Evolutionary conservation across 2,113 vertebrate genomes (phyloP), one percentile per base, ranked within the genome.

Genomic region (Bujurquina vittata): DNA sequence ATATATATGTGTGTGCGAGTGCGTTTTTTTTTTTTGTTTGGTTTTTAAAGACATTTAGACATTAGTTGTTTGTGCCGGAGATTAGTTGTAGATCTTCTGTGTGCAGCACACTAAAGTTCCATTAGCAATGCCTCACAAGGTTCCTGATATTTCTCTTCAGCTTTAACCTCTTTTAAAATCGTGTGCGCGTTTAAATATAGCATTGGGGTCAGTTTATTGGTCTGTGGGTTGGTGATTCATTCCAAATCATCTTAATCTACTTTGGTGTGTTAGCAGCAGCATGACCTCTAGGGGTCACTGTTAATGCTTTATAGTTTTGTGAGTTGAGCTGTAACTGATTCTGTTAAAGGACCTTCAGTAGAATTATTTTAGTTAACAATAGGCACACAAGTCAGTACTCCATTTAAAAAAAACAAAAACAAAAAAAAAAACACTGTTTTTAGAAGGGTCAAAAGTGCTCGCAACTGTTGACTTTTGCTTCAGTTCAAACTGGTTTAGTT

Each of bases 401-500:
- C 5, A 55, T 17, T 33, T 37, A 37, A 37, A 37, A 6, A 60
- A 65, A 43, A 49, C 4, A n/a, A n/a, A n/a, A n/a, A n/a, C n/a
- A n/a, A n/a, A n/a, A n/a, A n/a, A 37, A 37, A 37, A 6, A 60
- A 65, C 35, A 49, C 4, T 3, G 52, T 29, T 75, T 56, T 72
- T n/a, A 73, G 23, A 56, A 33, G 5, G 4, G 11, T 26, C 52
- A 29, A 4, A 15, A 17, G 22, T 58, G 12, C 20, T 31, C 20
- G 37, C 57, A 77, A 10, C 63, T 54, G 7, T 17, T 84, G 54
- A 80, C 43, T 54, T 80, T 4, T 37, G 26, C 18, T 67, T 57
- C 9, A 58, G 1, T 75, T 82, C 43, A 81, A 33, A 67, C 33
- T n/a, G 22, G 3, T 77, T 81, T 84, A 78, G 85, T 86, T 75